phyloP scores from a whole-genome alignment of 2,888 invertebrate species.

The Galerucella pusilla region DNA sequence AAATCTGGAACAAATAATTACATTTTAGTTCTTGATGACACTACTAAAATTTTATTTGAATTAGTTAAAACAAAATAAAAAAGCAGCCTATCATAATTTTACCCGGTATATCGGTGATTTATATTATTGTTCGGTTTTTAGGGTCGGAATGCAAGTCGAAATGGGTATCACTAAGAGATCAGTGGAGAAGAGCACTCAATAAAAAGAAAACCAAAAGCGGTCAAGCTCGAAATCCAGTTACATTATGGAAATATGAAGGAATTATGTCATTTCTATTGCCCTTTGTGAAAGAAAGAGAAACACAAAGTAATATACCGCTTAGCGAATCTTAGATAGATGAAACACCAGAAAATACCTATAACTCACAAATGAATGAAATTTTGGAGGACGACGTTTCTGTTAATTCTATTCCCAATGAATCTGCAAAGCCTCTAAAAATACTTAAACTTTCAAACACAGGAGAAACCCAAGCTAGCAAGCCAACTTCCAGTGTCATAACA shows the following conservation, averaged over 20 bases:
- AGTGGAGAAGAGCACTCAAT: slow-evolving; percentile 6
- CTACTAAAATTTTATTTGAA: no score
- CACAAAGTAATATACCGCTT: slow-evolving; percentile 2
- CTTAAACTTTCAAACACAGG: no score
- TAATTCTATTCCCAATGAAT: slow-evolving; percentile 2
- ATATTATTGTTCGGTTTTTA: not conserved
- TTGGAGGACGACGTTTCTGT: not conserved
- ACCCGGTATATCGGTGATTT: no score
- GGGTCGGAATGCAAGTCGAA: not conserved
- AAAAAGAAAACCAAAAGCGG: not conserved
- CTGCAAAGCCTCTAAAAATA: not conserved
- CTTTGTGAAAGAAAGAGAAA: slow-evolving; percentile 9
- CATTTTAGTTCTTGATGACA: no score
- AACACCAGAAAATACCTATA: no score
- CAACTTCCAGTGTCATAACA: not conserved
- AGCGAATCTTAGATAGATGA: not conserved
- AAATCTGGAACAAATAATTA: no score
- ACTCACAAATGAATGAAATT: no score
- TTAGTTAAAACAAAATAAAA: no score
- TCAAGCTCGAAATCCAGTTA: slow-evolving; percentile 10
- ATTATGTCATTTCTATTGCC: slow-evolving; percentile 7
- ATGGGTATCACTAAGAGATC: slow-evolving; percentile 2
- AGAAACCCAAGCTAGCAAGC: not conserved
- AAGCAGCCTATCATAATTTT: no score
- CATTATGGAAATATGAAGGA: slow-evolving; percentile 1